Base-by-base conservation (phyloP, 2,797 vertebrate genomes). In the Bradypodion ventrale region DNA sequence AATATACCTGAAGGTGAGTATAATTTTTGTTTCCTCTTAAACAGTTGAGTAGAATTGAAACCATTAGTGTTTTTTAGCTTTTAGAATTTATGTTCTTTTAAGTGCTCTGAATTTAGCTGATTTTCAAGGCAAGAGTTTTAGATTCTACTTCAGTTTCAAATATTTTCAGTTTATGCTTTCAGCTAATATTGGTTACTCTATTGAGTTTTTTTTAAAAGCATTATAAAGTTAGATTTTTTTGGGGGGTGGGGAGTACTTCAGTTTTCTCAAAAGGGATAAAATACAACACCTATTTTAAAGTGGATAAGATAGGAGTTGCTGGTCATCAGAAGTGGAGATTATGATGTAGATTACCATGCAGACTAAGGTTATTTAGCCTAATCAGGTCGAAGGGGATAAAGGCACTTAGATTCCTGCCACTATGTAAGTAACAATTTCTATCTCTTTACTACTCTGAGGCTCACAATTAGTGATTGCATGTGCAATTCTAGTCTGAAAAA, bases 1-100 rank as follows among this genome's bases (percentile, higher is more conserved):
- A 69, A 81, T 72, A 10, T 21, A 62, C 42, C 72, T 76, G 74
- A 85, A 82, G 84, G 79, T 85, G 27, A 77, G 79, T 76, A 32
- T 82, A 19, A 27, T 70, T 40, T 82, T 62, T 62, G 25, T 25
- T 74, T 5, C 44, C 32, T 75, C 35, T 12, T 62, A 81, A 42
- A 59, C 59, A 32, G 35, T n/a, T n/a, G n/a, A 32, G 37, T 40
- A 27, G 25, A n/a, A 46, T 12, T 79, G n/a, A 68, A 62, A 73
- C 25, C n/a, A 62, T 15, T 42, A 40, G 1, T 2, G 60, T 84
- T 13, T 12, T 56, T 60, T 40, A 49, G 40, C 21, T 62, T n/a
- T 76, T n/a, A 3, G 19, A 8, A 7, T 42, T 0, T 69, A n/a
- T 32, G 3, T 81, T 68, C 19, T 46, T n/a, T 59, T 8, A 42